Evolutionary conservation across 64 coral and sea anemone species (phyloP).

Genomic region (Montipora sp.): DNA sequence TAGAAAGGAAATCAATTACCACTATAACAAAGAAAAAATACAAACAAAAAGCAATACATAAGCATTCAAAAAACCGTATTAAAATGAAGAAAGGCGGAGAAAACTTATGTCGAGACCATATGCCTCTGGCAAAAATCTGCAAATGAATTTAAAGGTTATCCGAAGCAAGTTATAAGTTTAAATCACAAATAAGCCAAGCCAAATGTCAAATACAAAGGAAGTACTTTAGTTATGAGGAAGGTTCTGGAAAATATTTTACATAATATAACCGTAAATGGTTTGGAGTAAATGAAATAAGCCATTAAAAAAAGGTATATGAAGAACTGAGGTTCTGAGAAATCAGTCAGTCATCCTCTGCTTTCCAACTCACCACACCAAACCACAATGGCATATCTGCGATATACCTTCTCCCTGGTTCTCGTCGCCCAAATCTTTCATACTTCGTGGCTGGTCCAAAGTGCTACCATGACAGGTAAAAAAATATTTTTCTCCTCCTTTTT

Average conservation of each 20-base stretch:
- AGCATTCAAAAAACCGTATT: too few species aligned
- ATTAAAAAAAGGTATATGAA: not conserved
- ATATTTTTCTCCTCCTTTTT: not conserved
- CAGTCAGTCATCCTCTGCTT: not conserved
- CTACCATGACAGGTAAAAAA: not conserved
- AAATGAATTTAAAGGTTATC: too few species aligned
- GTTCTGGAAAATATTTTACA: not conserved
- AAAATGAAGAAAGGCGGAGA: too few species aligned
- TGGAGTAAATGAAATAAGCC: not conserved
- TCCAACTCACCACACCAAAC: not conserved
- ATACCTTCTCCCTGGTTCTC: not conserved
- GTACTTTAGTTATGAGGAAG: not conserved
- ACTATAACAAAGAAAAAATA: too few species aligned
- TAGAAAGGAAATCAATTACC: not conserved
- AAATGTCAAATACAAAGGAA: not conserved
- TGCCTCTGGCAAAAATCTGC: too few species aligned
- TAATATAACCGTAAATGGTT: not conserved
- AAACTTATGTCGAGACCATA: too few species aligned
- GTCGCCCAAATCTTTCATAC: not conserved
- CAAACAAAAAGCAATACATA: too few species aligned
- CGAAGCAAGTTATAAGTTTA: too few species aligned
- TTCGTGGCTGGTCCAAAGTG: not conserved
- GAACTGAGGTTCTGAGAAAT: not conserved
- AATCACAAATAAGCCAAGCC: not conserved
- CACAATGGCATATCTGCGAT: not conserved